phyloP scores from a whole-genome alignment of 2,113 vertebrate species.

The Platanista minor region DNA sequence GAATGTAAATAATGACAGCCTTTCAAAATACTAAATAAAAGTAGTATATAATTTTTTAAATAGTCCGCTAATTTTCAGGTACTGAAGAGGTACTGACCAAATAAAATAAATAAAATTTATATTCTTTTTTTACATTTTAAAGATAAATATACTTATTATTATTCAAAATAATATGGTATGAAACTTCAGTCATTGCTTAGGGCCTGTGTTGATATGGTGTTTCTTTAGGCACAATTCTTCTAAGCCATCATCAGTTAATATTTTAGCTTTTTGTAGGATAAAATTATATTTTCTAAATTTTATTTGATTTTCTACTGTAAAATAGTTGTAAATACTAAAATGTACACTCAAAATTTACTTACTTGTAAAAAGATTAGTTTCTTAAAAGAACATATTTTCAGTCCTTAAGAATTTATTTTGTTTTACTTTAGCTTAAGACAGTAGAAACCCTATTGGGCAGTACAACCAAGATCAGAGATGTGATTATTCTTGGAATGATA shows the following conservation, averaged over 20 bases:
- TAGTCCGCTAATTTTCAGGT: background rate
- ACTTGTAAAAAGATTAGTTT: background rate
- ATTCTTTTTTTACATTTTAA: background rate
- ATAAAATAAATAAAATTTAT: background rate
- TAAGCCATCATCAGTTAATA: background rate
- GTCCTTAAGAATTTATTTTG: conserved; percentile 35
- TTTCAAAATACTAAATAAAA: background rate
- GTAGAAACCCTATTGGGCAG: conserved; percentile 92
- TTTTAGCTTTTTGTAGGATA: conserved; percentile 11
- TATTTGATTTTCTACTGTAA: conserved; percentile 21
- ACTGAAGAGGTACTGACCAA: background rate
- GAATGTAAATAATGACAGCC: background rate
- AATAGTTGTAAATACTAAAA: background rate
- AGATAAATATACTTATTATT: background rate
- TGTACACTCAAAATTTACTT: background rate
- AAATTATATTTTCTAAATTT: conserved; percentile 32
- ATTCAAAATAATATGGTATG: background rate
- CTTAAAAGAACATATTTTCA: background rate
- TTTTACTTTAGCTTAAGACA: conserved; percentile 89
- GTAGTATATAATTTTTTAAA: background rate
- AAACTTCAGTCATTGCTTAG: background rate
- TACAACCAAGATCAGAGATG: conserved; percentile 90
- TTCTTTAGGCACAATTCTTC: background rate
- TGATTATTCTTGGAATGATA: conserved; percentile 98
- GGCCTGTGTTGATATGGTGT: background rate